phyloP scores from a whole-genome alignment of 2,888 invertebrate genomes.

The Mellilla xanthometata region DNA sequence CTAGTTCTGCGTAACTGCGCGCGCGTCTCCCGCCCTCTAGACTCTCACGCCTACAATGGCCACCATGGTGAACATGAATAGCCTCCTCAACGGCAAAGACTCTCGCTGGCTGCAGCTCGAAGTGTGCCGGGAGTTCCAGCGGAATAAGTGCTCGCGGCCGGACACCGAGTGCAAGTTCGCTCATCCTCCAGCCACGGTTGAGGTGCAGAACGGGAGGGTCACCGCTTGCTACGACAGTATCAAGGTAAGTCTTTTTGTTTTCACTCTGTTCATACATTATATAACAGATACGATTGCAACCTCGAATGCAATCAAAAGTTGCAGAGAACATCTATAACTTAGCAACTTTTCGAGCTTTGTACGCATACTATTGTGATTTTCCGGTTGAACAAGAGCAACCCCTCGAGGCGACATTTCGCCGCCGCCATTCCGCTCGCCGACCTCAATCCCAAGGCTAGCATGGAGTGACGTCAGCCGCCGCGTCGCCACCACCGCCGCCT shows the following conservation, averaged over 20 bases:
- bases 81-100: slow-evolving; percentile 98
- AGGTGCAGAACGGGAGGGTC: slow-evolving; percentile 99
- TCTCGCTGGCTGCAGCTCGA: slow-evolving; percentile 99
- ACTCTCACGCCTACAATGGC: slow-evolving; percentile 80
- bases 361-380: slow-evolving; percentile 50
- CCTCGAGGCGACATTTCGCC: slow-evolving; percentile 69
- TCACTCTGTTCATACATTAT: neutral
- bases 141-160: slow-evolving; percentile 99
- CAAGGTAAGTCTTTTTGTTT: slow-evolving; percentile 99
- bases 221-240: slow-evolving; percentile 99
- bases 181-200: slow-evolving; percentile 99
- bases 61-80: slow-evolving; percentile 98
- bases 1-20: slow-evolving; percentile 74
- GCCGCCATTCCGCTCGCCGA: slow-evolving; percentile 69
- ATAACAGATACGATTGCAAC: too few relatives aligned
- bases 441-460: slow-evolving; percentile 76
- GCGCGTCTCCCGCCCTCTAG: slow-evolving; percentile 57
- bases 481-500: slow-evolving; percentile 42
- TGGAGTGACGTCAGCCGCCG: slow-evolving; percentile 70
- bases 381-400: slow-evolving; percentile 55
- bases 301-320: neutral
- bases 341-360: slow-evolving; percentile 28
- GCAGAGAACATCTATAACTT: slow-evolving; percentile 10
- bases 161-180: slow-evolving; percentile 99
- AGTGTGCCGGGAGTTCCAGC: slow-evolving; percentile 99